Percentiles rank a stretch among this genome's conserved stretches.
Conservation (phyloP, 1,140 invertebrate genomes). For the Sinella curviseta region DNA sequence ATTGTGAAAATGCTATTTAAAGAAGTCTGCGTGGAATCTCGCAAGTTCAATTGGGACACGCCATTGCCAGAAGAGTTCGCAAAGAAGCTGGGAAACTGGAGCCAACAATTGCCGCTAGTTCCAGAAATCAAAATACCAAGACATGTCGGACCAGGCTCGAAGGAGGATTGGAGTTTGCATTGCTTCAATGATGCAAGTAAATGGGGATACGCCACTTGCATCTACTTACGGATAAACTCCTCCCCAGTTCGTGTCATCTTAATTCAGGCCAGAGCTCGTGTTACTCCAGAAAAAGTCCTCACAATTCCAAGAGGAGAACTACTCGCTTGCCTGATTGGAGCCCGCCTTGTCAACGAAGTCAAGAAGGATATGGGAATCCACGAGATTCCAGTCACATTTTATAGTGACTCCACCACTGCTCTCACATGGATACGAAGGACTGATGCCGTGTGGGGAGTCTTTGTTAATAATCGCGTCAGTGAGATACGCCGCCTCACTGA, state of each 20-base stretch:
- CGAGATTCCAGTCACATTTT: not conserved
- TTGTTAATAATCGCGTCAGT: not conserved
- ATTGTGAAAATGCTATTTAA: constrained; percentile 50
- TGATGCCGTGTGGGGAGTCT: not conserved
- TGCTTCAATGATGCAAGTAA: not conserved
- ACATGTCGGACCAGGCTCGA: not conserved
- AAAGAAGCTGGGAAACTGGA: constrained; percentile 28
- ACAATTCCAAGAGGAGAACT: not conserved
- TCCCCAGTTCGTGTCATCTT: not conserved
- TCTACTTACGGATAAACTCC: not conserved
- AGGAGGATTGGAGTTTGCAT: not conserved
- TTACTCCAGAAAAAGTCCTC: not conserved
- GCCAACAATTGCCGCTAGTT: not conserved
- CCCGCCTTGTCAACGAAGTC: not conserved
- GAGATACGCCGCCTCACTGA: too few relatives aligned
- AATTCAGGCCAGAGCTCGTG: too few relatives aligned
- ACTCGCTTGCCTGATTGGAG: not conserved
- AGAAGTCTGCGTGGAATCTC: constrained; percentile 47
- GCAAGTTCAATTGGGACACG: constrained; percentile 50
- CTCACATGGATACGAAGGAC: not conserved
- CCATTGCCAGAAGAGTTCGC: constrained; percentile 31
- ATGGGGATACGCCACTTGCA: not conserved
- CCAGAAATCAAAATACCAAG: not conserved
- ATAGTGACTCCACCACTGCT: not conserved
- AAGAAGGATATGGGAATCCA: not conserved